These are phyloP conservation scores for Phrynocephalus versicolor DNA, from an alignment of 2,113 vertebrate species.

Conservation along the genomic window DNA sequence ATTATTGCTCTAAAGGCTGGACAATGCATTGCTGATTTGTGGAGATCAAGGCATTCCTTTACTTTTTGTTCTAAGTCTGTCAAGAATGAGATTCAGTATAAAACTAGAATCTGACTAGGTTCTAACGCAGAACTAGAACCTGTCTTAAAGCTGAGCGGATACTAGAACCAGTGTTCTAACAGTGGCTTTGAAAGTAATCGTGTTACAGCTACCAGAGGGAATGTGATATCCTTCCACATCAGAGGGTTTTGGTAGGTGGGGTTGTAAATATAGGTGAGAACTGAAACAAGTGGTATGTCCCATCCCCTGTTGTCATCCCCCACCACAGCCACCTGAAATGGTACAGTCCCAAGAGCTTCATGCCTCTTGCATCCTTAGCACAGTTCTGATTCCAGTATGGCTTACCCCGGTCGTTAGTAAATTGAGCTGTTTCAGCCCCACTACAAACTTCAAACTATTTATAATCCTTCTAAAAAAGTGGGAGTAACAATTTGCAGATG, in stretches of 20 bases:
- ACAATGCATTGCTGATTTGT: accelerated
- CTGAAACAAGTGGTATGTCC: too few relatives aligned
- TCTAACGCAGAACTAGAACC: too few relatives aligned
- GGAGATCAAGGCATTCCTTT: slow-evolving; percentile 11
- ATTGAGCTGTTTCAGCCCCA: background rate
- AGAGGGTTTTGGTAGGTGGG: background rate
- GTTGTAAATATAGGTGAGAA: too few relatives aligned
- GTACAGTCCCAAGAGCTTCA: background rate
- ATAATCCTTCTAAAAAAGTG: background rate
- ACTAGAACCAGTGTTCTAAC: background rate
- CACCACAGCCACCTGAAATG: background rate
- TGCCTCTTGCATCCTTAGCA: background rate
- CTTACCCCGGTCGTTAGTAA: background rate
- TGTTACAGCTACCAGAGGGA: background rate
- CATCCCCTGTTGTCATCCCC: background rate
- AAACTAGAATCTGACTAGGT: accelerated
- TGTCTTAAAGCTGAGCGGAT: too few relatives aligned
- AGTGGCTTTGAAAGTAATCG: background rate
- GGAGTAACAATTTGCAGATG: background rate
- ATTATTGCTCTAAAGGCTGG: background rate
- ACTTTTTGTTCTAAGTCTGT: background rate
- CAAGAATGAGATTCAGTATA: background rate
- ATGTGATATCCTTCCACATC: background rate
- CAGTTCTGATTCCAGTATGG: background rate
- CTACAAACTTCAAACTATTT: background rate